Evolutionary conservation across 37 sponge, comb jelly and placozoan genomes (phyloP).

Genomic region (Diacarnus erythraeanus): DNA sequence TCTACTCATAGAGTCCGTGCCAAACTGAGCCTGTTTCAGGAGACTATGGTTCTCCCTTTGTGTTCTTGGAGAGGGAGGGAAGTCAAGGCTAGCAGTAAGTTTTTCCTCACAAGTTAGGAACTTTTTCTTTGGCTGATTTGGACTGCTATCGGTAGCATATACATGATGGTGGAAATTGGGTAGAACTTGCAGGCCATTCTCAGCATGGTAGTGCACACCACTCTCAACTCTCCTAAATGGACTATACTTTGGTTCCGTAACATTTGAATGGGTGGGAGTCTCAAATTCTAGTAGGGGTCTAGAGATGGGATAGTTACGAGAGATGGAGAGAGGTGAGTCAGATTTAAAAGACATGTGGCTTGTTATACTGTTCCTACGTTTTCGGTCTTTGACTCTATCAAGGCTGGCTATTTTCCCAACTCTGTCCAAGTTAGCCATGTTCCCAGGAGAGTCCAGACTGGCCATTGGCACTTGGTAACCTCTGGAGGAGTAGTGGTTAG

Average conservation of each 20-base stretch:
- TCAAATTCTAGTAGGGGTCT: no score
- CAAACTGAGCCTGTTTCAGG: no score
- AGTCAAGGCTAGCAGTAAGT: no score
- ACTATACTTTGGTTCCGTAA: background rate
- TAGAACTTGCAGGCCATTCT: background rate
- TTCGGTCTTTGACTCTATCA: background rate
- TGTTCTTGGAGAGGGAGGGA: no score
- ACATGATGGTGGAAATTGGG: background rate
- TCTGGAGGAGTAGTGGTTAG: background rate
- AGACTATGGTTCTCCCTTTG: no score
- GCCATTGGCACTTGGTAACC: background rate
- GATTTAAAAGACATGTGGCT: background rate
- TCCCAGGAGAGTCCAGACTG: constrained; percentile 19
- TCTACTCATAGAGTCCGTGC: no score
- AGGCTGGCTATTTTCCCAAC: background rate
- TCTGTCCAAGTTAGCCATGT: constrained; percentile 20
- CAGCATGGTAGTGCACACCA: background rate
- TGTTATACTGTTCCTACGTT: background rate
- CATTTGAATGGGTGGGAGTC: no score
- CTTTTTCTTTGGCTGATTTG: no score
- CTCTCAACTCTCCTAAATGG: background rate
- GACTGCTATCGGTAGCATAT: no score
- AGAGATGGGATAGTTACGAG: background rate
- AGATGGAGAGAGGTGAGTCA: background rate
- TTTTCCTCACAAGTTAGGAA: no score